phyloP scores from a whole-genome alignment of 2,113 vertebrate species.

The Channa argus region DNA sequence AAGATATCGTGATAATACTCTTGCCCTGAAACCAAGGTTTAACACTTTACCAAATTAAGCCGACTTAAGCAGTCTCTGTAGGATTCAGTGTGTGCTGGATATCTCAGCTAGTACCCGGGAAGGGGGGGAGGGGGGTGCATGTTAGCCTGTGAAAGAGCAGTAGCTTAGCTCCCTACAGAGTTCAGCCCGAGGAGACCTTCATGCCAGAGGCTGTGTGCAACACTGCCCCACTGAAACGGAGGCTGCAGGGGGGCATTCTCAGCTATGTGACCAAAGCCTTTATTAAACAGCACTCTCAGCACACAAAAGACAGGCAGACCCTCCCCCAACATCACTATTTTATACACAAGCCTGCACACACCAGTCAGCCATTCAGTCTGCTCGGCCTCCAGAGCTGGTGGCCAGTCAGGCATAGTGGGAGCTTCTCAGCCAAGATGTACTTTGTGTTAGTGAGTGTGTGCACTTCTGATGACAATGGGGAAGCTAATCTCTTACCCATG shows the following conservation, averaged over 20 bases:
- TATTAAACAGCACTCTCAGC: slow-evolving; percentile 13
- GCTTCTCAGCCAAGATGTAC: slow-evolving; percentile 53
- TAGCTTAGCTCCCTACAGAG: slow-evolving; percentile 35
- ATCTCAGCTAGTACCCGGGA: background rate
- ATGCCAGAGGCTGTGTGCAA: slow-evolving; percentile 9
- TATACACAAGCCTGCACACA: slow-evolving; percentile 12
- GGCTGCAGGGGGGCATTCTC: slow-evolving; percentile 45
- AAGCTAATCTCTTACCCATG: slow-evolving; percentile 67
- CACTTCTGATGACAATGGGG: slow-evolving; percentile 61
- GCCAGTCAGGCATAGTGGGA: slow-evolving; percentile 35
- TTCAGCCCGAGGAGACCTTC: slow-evolving; percentile 22
- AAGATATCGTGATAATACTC: slow-evolving; percentile 9
- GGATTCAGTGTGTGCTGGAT: slow-evolving; percentile 31
- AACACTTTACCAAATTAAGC: slow-evolving; percentile 56
- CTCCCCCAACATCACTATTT: background rate
- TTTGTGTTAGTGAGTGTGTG: slow-evolving; percentile 10
- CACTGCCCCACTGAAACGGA: background rate
- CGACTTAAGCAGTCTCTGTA: slow-evolving; percentile 39
- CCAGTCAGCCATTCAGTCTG: slow-evolving; percentile 30
- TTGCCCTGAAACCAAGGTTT: slow-evolving; percentile 17
- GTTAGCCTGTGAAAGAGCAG: slow-evolving; percentile 48
- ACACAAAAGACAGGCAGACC: slow-evolving; percentile 23
- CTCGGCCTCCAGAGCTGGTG: slow-evolving; percentile 12
- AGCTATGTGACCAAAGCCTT: slow-evolving; percentile 41
- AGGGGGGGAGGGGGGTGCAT: background rate